phyloP scores from a whole-genome alignment of 2,113 vertebrate genomes.

The Amblyopsis rosae region DNA sequence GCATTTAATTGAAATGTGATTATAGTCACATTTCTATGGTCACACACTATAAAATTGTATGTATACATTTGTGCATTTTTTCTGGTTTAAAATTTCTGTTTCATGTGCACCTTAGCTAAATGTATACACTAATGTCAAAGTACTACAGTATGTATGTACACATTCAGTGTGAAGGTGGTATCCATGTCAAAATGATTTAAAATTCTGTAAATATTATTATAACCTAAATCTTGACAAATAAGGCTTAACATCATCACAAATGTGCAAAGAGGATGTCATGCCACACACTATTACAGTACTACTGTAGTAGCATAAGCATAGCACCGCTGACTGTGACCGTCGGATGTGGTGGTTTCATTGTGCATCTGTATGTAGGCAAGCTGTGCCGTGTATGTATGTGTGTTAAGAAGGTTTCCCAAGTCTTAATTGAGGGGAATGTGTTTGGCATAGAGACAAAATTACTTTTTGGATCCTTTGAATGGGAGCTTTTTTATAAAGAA shows the following conservation, averaged over 20 bases:
- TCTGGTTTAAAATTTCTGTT: too few species aligned
- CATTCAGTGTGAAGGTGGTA: neutral
- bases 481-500: constrained; percentile 27
- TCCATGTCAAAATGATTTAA: neutral
- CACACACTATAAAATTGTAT: neutral
- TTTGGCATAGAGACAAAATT: constrained; percentile 33
- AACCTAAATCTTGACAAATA: neutral
- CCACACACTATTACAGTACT: neutral
- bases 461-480: constrained; percentile 35
- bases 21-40: neutral
- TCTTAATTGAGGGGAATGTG: constrained; percentile 17
- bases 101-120: neutral
- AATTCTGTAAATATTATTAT: neutral
- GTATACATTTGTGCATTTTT: too few species aligned
- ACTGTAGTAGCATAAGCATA: neutral
- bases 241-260: constrained; percentile 10
- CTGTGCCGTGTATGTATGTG: neutral
- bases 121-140: neutral
- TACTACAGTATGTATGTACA: neutral
- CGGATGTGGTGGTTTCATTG: neutral
- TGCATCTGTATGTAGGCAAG: neutral
- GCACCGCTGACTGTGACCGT: too few species aligned
- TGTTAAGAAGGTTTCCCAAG: neutral
- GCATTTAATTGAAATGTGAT: too few species aligned
- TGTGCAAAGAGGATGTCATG: constrained; percentile 1